Conservation (phyloP, 2,797 vertebrate genomes). For the Nasua narica region DNA sequence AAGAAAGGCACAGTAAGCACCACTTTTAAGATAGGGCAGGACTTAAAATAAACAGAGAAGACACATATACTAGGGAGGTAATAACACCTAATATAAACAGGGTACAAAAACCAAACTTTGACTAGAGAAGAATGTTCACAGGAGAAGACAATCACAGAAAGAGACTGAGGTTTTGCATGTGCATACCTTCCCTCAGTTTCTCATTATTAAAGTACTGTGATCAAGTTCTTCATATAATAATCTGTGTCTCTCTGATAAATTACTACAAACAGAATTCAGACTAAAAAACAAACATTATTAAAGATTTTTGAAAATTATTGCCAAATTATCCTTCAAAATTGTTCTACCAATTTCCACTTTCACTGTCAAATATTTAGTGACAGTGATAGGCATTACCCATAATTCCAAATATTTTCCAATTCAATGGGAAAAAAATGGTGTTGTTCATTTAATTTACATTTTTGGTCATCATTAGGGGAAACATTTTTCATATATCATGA, state of each 20-base stretch:
- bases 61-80: background rate
- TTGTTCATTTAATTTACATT: background rate
- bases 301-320: background rate
- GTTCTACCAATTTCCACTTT: background rate
- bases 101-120: background rate
- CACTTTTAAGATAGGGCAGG: background rate
- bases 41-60: constrained; percentile 14
- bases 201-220: background rate
- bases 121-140: background rate
- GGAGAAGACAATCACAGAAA: background rate
- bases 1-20: background rate
- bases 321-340: constrained; percentile 23
- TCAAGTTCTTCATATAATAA: background rate
- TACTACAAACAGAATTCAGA: background rate
- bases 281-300: background rate
- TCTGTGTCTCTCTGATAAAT: background rate
- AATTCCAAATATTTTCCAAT: background rate
- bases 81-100: background rate
- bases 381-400: background rate
- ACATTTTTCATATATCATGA: background rate
- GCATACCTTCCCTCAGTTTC: constrained; percentile 2
- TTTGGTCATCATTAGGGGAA: background rate
- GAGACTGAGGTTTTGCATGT: background rate
- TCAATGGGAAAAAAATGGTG: background rate
- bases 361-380: background rate